Percentiles rank a stretch among this genome's conserved stretches.
phyloP scores from a whole-genome alignment of 2,888 invertebrate species.

The Chloromyia formosa region DNA sequence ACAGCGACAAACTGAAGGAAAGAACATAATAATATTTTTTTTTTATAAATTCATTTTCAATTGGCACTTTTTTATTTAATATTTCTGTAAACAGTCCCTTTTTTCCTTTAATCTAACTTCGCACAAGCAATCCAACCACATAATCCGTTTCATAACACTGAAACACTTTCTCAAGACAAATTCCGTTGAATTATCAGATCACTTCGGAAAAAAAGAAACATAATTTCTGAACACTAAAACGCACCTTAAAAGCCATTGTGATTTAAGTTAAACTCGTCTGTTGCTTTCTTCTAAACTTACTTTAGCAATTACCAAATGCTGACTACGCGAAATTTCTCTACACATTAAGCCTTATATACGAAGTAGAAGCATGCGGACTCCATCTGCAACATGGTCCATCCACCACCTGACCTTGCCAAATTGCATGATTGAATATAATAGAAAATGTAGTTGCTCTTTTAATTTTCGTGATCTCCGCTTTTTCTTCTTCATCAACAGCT shows the following conservation, averaged over 20 bases:
- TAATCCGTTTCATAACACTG: too few relatives aligned
- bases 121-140: too few relatives aligned
- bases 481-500: too few relatives aligned
- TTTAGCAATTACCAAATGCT: conserved; percentile 26
- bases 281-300: conserved; percentile 8
- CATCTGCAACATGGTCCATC: conserved; percentile 9
- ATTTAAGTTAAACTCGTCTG: background rate
- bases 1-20: conserved; percentile 40
- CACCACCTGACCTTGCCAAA: conserved; percentile 33
- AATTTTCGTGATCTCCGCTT: background rate
- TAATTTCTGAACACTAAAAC: background rate
- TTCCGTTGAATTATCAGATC: too few relatives aligned
- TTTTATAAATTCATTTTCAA: too few relatives aligned
- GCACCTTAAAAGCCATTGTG: conserved; percentile 31
- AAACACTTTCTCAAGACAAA: too few relatives aligned
- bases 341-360: conserved; percentile 35
- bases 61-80: too few relatives aligned
- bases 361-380: background rate
- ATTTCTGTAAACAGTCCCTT: too few relatives aligned
- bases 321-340: conserved; percentile 41
- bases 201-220: too few relatives aligned
- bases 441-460: conserved; percentile 19
- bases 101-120: too few relatives aligned
- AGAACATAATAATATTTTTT: background rate
- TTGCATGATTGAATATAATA: conserved; percentile 37